Evolutionary conservation across 2,113 vertebrate genomes (phyloP).

Genomic region (Poicephalus meyeri): DNA sequence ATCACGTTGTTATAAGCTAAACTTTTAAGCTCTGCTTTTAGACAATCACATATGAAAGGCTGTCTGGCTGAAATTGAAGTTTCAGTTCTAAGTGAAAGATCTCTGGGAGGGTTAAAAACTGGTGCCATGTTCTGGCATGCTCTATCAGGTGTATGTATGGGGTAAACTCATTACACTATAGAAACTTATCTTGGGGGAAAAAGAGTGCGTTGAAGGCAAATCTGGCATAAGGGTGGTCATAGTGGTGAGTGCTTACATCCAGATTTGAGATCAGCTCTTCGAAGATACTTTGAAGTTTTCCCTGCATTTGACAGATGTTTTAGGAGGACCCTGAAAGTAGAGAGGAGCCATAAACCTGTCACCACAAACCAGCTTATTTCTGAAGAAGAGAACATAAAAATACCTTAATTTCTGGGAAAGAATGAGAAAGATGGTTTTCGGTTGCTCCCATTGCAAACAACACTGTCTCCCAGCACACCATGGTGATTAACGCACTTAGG

Average conservation of each 20-base stretch:
- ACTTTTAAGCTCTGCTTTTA: neutral
- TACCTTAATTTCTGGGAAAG: neutral
- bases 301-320: neutral
- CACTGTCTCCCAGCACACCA: fast-evolving
- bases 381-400: neutral
- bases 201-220: neutral
- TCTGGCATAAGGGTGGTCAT: neutral
- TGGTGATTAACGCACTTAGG: neutral
- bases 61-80: neutral
- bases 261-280: neutral
- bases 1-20: neutral
- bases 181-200: neutral
- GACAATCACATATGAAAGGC: neutral
- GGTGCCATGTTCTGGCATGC: neutral
- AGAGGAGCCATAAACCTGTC: neutral
- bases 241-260: neutral
- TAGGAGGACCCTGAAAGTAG: neutral
- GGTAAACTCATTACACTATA: neutral
- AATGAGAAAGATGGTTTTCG: neutral
- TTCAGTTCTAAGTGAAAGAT: neutral
- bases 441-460: neutral
- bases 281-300: neutral
- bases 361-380: neutral
- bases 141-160: neutral
- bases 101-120: neutral